Evolutionary conservation across 1,140 invertebrate genomes (phyloP).

Genomic region (Arctopsyche grandis): DNA sequence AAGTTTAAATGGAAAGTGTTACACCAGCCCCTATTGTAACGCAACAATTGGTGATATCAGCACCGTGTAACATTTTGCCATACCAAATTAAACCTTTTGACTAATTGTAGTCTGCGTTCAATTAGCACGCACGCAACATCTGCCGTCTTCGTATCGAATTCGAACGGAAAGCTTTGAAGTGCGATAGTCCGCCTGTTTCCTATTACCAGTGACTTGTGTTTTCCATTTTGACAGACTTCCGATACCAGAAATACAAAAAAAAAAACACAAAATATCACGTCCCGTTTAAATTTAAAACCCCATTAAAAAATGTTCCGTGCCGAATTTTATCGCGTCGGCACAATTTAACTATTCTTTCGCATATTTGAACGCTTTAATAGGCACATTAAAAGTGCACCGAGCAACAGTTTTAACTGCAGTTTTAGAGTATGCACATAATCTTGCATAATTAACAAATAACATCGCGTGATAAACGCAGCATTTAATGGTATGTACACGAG

Average conservation of each 20-base stretch:
- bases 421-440: slow-evolving; percentile 25
- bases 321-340: neutral
- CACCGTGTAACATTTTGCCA: too few species aligned
- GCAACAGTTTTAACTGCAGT: neutral
- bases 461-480: slow-evolving; percentile 18
- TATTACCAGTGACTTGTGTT: neutral
- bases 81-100: too few species aligned
- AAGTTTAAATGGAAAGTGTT: too few species aligned
- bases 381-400: neutral
- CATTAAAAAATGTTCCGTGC: neutral
- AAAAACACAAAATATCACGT: neutral
- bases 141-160: too few species aligned
- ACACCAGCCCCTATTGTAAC: too few species aligned
- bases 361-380: neutral
- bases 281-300: neutral
- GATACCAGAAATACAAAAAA: neutral
- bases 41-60: too few species aligned
- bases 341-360: neutral
- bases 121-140: too few species aligned
- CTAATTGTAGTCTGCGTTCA: too few species aligned
- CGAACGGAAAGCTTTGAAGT: neutral
- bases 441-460: slow-evolving; percentile 35
- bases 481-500: too few species aligned
- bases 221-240: neutral
- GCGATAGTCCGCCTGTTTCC: neutral